Evolutionary conservation across 53 echinoderm and acorn worm species (phyloP).

Genomic region (Holothuria leucospilota): DNA sequence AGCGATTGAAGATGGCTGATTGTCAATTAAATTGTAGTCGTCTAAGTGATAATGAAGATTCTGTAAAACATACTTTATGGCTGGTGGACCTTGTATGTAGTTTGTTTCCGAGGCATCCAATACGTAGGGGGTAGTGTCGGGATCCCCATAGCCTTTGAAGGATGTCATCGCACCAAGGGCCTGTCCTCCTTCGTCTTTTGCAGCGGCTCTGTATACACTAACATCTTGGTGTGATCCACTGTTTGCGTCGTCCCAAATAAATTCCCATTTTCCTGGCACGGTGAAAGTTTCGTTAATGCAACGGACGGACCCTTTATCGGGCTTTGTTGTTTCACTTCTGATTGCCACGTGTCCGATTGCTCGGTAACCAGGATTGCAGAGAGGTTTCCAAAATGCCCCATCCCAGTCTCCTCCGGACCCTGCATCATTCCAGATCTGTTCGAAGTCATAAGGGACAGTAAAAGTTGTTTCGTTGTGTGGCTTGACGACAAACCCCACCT

Average conservation of each 20-base stretch:
- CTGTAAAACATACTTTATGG: no score
- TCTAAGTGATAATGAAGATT: no score
- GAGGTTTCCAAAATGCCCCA: background rate
- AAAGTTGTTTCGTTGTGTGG: background rate
- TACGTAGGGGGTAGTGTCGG: background rate
- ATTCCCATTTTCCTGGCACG: background rate
- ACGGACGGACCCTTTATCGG: background rate
- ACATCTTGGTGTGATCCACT: background rate
- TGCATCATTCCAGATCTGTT: background rate
- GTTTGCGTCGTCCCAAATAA: background rate
- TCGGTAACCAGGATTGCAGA: conserved; percentile 1
- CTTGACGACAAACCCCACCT: background rate
- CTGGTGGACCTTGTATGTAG: no score
- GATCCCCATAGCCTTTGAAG: background rate
- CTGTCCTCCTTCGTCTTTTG: background rate
- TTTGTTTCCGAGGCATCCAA: background rate
- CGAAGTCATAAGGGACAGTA: background rate
- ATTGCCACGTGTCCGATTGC: background rate
- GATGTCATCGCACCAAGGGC: background rate
- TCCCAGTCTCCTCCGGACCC: background rate
- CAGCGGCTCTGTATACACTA: background rate
- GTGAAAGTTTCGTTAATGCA: background rate
- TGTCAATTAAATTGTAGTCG: no score
- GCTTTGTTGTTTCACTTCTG: background rate
- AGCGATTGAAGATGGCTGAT: no score